Percentiles rank a stretch among this genome's conserved stretches.
phyloP scores from a whole-genome alignment of 2,113 vertebrate genomes.

The Chrysemys picta region DNA sequence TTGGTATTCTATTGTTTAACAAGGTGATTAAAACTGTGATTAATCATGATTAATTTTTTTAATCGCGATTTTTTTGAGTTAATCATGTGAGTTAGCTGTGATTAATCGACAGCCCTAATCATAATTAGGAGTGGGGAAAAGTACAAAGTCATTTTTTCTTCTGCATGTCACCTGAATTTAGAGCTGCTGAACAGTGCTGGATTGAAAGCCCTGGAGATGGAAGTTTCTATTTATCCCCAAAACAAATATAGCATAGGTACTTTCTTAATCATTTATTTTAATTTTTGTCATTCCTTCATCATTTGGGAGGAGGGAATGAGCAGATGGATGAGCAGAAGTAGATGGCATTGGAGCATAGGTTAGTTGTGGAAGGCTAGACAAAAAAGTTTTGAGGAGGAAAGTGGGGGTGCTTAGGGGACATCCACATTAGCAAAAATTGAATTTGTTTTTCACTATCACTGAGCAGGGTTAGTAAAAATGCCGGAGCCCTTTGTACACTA shows the following conservation, averaged over 20 bases:
- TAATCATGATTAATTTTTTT: too few species aligned
- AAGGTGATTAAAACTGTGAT: too few species aligned
- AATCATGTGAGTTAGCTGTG: too few species aligned
- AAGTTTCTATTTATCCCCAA: not conserved
- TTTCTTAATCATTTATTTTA: not conserved
- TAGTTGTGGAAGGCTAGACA: not conserved
- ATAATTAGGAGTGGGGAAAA: not conserved
- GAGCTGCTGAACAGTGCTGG: not conserved
- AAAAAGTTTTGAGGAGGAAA: not conserved
- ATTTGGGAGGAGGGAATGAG: constrained; percentile 23
- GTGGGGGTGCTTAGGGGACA: not conserved
- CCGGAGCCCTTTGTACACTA: not conserved
- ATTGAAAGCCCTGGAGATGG: not conserved
- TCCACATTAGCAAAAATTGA: not conserved
- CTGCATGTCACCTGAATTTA: not conserved
- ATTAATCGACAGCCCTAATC: not conserved
- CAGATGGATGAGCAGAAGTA: constrained; percentile 14
- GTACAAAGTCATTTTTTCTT: not conserved
- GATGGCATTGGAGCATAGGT: constrained; percentile 1
- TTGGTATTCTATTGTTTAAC: too few species aligned
- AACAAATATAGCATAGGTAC: not conserved
- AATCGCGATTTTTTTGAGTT: too few species aligned
- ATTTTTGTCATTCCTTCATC: not conserved
- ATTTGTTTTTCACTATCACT: not conserved
- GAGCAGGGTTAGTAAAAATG: not conserved